Conservation (phyloP, 2,113 vertebrate genomes). For the Baryphthengus martii region DNA sequence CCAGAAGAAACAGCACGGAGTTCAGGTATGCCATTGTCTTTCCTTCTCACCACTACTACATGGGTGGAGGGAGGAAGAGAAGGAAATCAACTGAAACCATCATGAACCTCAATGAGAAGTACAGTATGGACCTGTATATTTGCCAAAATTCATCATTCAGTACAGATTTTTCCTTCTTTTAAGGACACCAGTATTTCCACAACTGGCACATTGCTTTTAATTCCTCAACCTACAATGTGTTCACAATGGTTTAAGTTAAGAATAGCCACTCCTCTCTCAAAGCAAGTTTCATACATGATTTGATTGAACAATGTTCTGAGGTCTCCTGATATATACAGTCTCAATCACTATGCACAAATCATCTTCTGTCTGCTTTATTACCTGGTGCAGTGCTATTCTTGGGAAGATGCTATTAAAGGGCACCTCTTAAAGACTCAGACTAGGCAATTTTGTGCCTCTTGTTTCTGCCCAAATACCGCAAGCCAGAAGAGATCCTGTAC, state of each 20-base stretch:
- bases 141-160: neutral
- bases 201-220: neutral
- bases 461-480: neutral
- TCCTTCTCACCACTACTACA: neutral
- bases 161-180: neutral
- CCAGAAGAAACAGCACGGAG: neutral
- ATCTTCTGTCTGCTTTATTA: neutral
- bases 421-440: neutral
- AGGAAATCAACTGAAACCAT: neutral
- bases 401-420: neutral
- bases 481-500: neutral
- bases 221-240: neutral
- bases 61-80: neutral
- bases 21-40: neutral
- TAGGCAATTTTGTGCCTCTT: neutral
- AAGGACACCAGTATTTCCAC: neutral
- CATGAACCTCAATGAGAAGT: neutral
- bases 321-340: neutral
- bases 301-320: neutral
- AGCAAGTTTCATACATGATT: neutral
- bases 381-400: accelerated
- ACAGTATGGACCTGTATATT: neutral
- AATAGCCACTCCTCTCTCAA: neutral
- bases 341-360: neutral
- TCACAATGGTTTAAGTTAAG: neutral